These are phyloP conservation scores for Metallyticus violacea DNA, from an alignment of 2,888 invertebrate genomes.

Conservation along the genomic window DNA sequence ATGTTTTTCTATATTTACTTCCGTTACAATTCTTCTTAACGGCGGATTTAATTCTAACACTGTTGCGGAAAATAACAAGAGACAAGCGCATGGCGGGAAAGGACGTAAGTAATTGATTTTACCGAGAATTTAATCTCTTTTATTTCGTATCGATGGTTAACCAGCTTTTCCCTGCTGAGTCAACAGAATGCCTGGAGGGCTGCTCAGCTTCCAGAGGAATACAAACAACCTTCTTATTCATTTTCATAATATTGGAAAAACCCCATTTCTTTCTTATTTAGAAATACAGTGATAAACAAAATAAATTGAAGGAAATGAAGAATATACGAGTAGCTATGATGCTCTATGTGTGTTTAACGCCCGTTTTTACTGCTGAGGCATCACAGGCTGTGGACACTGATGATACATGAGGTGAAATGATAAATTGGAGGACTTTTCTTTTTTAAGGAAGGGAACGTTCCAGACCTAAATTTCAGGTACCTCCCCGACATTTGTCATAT, in stretches of 20 bases:
- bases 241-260: background rate
- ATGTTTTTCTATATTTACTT: too few species aligned
- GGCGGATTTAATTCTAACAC: too few species aligned
- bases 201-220: background rate
- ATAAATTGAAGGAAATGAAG: background rate
- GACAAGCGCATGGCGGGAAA: background rate
- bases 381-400: too few species aligned
- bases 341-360: too few species aligned
- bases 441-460: too few species aligned
- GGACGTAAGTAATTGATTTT: background rate
- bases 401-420: too few species aligned
- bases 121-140: background rate
- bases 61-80: background rate
- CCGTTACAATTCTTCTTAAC: too few species aligned
- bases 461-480: too few species aligned
- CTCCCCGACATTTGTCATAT: too few species aligned
- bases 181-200: background rate
- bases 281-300: background rate
- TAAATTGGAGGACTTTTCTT: too few species aligned
- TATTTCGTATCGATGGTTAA: background rate
- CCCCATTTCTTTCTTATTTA: background rate
- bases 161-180: background rate
- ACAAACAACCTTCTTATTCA: background rate
- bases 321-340: background rate
- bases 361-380: too few species aligned